Percentiles rank a stretch among this genome's conserved stretches.
Conservation (phyloP, 1,140 invertebrate genomes). For the Ceratitis capitata region DNA sequence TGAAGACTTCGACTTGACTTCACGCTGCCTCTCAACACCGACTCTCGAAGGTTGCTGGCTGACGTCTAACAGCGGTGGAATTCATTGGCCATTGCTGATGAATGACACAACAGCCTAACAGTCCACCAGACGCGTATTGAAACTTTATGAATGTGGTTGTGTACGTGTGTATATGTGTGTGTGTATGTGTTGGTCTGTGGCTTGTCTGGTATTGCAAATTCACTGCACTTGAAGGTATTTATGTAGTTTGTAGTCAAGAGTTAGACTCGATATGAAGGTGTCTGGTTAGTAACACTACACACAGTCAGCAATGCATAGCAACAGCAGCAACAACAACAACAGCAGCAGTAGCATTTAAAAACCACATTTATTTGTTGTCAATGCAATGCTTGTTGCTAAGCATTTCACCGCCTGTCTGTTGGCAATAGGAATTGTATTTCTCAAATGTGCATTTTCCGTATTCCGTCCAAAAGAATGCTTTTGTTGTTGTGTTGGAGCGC, state of each 20-base stretch:
- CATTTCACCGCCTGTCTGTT: not conserved
- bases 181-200: not conserved
- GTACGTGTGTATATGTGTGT: not conserved
- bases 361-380: not conserved
- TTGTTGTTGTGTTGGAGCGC: not conserved
- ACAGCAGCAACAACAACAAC: not conserved
- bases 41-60: not conserved
- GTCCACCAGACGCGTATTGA: not conserved
- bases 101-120: not conserved
- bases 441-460: conserved; percentile 22
- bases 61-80: not conserved
- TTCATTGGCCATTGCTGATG: not conserved
- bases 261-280: not conserved
- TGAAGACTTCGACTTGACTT: conserved; percentile 29
- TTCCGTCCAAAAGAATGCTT: not conserved
- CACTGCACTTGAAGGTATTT: conserved; percentile 16
- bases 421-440: not conserved
- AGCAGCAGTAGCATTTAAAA: not conserved
- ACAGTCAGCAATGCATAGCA: not conserved
- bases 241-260: not conserved
- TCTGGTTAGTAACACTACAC: not conserved
- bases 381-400: not conserved
- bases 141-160: not conserved
- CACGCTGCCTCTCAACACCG: not conserved
- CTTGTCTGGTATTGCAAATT: not conserved